phyloP scores from a whole-genome alignment of 2,888 invertebrate genomes.

The Stenchaetothrips biformis region DNA sequence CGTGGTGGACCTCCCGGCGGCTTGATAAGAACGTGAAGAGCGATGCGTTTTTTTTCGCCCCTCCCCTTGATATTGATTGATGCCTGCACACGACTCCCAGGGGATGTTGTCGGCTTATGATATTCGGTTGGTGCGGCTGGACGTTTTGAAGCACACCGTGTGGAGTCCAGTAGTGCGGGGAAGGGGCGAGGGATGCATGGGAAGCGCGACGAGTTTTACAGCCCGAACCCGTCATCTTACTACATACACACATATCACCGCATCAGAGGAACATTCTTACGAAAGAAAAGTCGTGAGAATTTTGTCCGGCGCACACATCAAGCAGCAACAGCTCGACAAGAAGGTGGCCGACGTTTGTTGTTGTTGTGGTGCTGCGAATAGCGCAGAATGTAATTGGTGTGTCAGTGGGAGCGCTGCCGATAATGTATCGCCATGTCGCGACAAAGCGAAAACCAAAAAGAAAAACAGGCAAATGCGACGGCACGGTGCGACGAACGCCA shows the following conservation, averaged over 20 bases:
- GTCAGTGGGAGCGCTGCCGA: too few species aligned
- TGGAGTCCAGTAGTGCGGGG: neutral
- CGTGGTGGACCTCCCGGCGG: neutral
- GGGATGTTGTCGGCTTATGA: conserved; percentile 6
- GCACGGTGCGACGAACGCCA: too few species aligned
- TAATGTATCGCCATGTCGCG: too few species aligned
- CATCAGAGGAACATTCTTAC: neutral
- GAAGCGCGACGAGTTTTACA: neutral
- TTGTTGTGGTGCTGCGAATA: too few species aligned
- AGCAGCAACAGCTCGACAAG: too few species aligned
- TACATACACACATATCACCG: neutral
- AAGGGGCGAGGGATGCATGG: neutral
- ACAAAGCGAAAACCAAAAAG: too few species aligned
- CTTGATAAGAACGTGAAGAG: conserved; percentile 16
- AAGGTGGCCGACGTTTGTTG: too few species aligned
- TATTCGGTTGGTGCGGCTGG: neutral
- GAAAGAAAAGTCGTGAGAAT: neutral
- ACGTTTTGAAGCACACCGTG: neutral
- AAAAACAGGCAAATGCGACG: too few species aligned
- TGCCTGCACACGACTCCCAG: neutral
- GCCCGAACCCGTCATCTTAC: neutral
- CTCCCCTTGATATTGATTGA: conserved; percentile 7
- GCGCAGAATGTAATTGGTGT: too few species aligned
- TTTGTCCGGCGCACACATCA: neutral
- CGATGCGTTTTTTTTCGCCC: neutral